phyloP scores from a whole-genome alignment of 2,113 vertebrate species.

The Alligator sinensis region DNA sequence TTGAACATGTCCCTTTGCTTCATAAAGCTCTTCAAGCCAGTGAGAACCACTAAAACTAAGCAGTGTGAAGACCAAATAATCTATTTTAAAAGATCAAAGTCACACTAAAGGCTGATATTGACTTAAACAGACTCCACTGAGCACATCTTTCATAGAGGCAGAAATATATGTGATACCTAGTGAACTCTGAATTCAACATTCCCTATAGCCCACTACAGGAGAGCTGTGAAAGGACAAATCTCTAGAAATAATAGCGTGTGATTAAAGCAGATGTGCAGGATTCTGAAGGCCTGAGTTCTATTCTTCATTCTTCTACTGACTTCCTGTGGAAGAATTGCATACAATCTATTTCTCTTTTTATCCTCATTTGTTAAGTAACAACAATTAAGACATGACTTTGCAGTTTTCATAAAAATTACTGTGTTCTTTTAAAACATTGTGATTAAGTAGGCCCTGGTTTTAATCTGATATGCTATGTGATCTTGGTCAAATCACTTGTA shows the following conservation, averaged over 20 bases:
- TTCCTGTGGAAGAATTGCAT: background rate
- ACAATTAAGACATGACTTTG: background rate
- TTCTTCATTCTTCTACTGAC: background rate
- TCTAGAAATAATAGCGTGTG: background rate
- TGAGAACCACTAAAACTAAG: background rate
- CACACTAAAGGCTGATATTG: rapidly evolving
- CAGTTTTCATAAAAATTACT: background rate
- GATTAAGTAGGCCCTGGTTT: too few relatives aligned
- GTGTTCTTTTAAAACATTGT: background rate
- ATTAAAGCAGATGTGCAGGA: background rate
- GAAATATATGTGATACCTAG: background rate
- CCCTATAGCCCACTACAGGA: background rate
- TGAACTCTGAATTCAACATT: background rate
- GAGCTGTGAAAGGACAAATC: background rate
- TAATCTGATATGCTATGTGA: background rate
- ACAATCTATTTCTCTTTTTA: background rate
- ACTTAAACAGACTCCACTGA: background rate
- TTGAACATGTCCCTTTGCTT: conserved; percentile 41
- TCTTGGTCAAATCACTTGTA: background rate
- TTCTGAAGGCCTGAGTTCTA: background rate
- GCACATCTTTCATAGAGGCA: background rate
- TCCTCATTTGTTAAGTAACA: background rate
- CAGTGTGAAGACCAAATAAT: background rate
- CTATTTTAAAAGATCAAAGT: background rate
- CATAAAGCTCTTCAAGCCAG: background rate